A percentile compares a stretch with the other conserved stretches of the same genome.
These are phyloP conservation scores for Motacilla tschutschensis DNA, from an alignment of 2,113 vertebrate genomes.

Conservation along the genomic window DNA sequence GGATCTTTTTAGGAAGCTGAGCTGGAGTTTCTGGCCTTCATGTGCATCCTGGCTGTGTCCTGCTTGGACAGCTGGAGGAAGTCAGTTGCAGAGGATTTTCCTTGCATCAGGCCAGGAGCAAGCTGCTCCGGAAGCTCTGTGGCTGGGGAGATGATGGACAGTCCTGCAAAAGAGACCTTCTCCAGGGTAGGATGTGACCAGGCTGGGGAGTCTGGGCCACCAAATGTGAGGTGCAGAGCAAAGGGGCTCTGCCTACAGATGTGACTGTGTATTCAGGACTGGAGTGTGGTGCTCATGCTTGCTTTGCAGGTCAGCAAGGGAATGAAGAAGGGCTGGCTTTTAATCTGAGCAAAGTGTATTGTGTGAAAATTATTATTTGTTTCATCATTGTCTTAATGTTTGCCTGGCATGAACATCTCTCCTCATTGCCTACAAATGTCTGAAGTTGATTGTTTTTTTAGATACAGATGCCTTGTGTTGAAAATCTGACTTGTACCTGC, in stretches of 20 bases:
- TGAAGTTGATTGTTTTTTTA: background rate
- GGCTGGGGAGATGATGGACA: background rate
- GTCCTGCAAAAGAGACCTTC: background rate
- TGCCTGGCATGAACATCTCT: background rate
- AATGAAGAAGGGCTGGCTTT: background rate
- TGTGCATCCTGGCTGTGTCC: background rate
- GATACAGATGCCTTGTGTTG: slow-evolving; percentile 23
- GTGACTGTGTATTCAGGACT: background rate
- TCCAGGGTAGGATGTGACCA: background rate
- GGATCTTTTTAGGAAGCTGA: background rate
- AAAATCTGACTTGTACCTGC: slow-evolving; percentile 32
- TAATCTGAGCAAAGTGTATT: background rate
- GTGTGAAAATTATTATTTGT: background rate
- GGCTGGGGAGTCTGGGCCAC: background rate
- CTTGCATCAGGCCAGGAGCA: background rate
- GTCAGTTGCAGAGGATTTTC: background rate
- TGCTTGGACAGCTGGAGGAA: background rate
- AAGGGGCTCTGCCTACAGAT: background rate
- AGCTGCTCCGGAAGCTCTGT: background rate
- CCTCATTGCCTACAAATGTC: background rate
- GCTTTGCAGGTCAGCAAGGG: background rate
- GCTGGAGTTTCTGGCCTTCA: background rate
- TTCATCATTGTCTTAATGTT: background rate
- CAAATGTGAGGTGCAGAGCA: rapidly evolving
- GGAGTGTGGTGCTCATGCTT: background rate